These are phyloP conservation scores for Phoenicopterus ruber DNA, from an alignment of 2,113 vertebrate genomes.

Conservation along the genomic window DNA sequence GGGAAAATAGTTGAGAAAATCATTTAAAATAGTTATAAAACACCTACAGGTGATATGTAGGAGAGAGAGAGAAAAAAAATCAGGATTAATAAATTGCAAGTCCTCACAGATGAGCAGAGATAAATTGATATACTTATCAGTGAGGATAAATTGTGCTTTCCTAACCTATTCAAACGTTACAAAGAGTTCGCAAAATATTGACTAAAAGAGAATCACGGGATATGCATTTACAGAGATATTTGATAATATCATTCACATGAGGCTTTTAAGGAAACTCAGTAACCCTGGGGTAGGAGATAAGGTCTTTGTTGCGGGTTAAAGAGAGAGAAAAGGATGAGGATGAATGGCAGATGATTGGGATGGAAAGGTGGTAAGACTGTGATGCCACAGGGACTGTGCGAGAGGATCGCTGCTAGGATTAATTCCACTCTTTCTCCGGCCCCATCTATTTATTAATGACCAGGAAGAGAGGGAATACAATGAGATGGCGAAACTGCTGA, in stretches of 20 bases:
- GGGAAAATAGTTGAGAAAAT: conserved; percentile 1
- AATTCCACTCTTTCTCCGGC: background rate
- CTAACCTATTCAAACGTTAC: conserved; percentile 10
- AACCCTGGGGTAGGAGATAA: background rate
- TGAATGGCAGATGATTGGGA: background rate
- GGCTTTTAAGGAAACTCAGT: conserved; percentile 38
- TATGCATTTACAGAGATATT: background rate
- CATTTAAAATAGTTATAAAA: background rate
- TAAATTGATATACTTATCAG: conserved; percentile 16
- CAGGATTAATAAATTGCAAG: conserved; percentile 11
- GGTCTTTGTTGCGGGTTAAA: background rate
- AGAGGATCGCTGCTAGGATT: background rate
- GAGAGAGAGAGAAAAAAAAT: background rate
- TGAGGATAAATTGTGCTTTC: conserved; percentile 24
- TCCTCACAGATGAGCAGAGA: conserved; percentile 31
- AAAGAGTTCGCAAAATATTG: conserved; percentile 49
- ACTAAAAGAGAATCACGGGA: background rate
- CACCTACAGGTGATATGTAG: background rate
- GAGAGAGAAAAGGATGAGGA: background rate
- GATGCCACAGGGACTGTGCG: background rate
- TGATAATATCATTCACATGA: conserved; percentile 15
- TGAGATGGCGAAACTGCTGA: conserved; percentile 59
- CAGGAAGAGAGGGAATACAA: conserved; percentile 31
- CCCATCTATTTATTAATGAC: conserved; percentile 53
- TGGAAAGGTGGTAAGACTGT: background rate